phyloP scores from a whole-genome alignment of 2,888 invertebrate genomes.

The Dryomyza anilis region DNA sequence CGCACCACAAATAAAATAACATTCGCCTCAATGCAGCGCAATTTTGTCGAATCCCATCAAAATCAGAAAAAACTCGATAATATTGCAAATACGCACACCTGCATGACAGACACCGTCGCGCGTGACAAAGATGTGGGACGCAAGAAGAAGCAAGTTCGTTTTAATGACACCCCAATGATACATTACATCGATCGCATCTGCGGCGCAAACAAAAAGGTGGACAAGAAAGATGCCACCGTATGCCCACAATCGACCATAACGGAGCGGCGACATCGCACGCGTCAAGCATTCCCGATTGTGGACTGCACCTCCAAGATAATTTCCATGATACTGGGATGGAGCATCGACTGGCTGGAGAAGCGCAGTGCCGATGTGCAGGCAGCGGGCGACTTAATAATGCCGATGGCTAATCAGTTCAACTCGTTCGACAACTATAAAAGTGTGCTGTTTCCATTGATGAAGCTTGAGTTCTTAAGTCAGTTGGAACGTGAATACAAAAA shows the following conservation, averaged over 20 bases:
- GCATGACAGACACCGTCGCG: background rate
- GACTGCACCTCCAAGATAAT: slow-evolving; percentile 62
- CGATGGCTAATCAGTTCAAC: slow-evolving; percentile 65
- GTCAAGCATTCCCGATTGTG: slow-evolving; percentile 33
- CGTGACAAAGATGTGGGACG: slow-evolving; percentile 10
- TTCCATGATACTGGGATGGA: slow-evolving; percentile 68
- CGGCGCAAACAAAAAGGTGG: slow-evolving; percentile 40
- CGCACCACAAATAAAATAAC: slow-evolving; percentile 43
- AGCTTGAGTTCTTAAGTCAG: slow-evolving; percentile 50
- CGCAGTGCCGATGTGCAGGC: slow-evolving; percentile 64
- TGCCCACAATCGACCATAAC: slow-evolving; percentile 38
- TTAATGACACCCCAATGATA: slow-evolving; percentile 43
- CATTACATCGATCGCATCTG: slow-evolving; percentile 43
- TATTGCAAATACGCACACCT: slow-evolving; percentile 20
- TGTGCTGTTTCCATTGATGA: slow-evolving; percentile 53
- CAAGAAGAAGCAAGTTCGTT: slow-evolving; percentile 46
- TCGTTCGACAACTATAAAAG: slow-evolving; percentile 67
- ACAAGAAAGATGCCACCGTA: slow-evolving; percentile 41
- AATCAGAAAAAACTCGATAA: slow-evolving; percentile 32
- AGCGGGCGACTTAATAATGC: slow-evolving; percentile 62
- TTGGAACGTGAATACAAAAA: slow-evolving; percentile 46
- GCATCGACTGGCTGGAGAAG: slow-evolving; percentile 70
- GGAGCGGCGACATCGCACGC: slow-evolving; percentile 41
- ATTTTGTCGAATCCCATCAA: slow-evolving; percentile 34
- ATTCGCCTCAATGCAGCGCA: slow-evolving; percentile 49